These are phyloP conservation scores for Moxostoma hubbsi DNA, from an alignment of 2,797 vertebrate genomes.

Conservation along the genomic window DNA sequence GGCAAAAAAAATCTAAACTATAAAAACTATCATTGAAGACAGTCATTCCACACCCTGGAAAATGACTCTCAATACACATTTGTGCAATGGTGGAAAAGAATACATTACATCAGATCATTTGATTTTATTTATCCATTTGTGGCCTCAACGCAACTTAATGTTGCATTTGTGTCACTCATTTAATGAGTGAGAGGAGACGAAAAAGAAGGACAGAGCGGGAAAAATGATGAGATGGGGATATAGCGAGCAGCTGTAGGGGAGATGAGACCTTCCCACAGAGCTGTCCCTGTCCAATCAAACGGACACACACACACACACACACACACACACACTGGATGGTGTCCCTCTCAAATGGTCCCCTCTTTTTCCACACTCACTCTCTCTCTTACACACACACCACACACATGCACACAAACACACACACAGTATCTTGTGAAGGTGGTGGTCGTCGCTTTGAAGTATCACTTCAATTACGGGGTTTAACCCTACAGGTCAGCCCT, in stretches of 20 bases:
- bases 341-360: constrained; percentile 24
- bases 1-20: background rate
- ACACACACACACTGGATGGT: constrained; percentile 65
- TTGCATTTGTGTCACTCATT: constrained; percentile 82
- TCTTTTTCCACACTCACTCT: constrained; percentile 1
- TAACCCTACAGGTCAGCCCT: constrained; percentile 96
- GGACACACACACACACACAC: constrained; percentile 33
- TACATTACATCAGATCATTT: constrained; percentile 77
- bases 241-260: constrained; percentile 85
- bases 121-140: constrained; percentile 83
- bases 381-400: constrained; percentile 34
- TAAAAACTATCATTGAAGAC: constrained; percentile 14
- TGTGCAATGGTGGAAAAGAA: constrained; percentile 63
- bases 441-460: constrained; percentile 96
- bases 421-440: constrained; percentile 80
- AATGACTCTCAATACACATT: constrained; percentile 50
- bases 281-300: constrained; percentile 79
- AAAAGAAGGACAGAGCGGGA: constrained; percentile 55
- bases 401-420: constrained; percentile 31
- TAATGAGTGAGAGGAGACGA: constrained; percentile 79
- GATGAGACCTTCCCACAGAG: constrained; percentile 81
- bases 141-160: constrained; percentile 83
- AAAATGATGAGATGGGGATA: constrained; percentile 72
- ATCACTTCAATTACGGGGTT: constrained; percentile 99
- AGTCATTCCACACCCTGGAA: constrained; percentile 39